A percentile compares a stretch with the other conserved stretches of the same genome.
phyloP scores from a whole-genome alignment of 2,888 invertebrate genomes.

The Drosophila pseudotalamancana region DNA sequence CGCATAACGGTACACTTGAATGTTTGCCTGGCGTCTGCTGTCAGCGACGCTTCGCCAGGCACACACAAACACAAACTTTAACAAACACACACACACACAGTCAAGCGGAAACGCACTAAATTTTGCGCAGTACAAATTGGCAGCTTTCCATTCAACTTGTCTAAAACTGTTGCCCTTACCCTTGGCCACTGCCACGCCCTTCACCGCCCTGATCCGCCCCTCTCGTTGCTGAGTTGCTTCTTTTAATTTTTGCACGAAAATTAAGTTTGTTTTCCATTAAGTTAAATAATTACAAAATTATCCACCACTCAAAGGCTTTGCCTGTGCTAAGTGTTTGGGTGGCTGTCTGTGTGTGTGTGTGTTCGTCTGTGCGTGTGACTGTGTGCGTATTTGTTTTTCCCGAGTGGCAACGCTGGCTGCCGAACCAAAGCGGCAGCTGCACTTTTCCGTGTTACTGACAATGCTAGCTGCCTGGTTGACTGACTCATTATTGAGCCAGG shows the following conservation, averaged over 20 bases:
- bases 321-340: not conserved
- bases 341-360: slow-evolving; percentile 2
- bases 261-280: slow-evolving; percentile 80
- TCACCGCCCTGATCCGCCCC: slow-evolving; percentile 12
- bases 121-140: slow-evolving; percentile 60
- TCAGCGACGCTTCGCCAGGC: slow-evolving; percentile 33
- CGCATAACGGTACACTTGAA: slow-evolving; percentile 10
- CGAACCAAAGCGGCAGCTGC: slow-evolving; percentile 62
- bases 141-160: slow-evolving; percentile 67
- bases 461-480: slow-evolving; percentile 64
- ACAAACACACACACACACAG: not conserved
- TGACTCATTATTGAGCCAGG: slow-evolving; percentile 61
- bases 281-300: slow-evolving; percentile 80
- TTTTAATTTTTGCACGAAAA: slow-evolving; percentile 66
- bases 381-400: slow-evolving; percentile 43
- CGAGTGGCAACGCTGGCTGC: slow-evolving; percentile 39
- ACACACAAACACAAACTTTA: not conserved
- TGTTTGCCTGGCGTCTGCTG: slow-evolving; percentile 32
- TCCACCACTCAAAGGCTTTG: slow-evolving; percentile 65
- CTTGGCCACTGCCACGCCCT: slow-evolving; percentile 27
- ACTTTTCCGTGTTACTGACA: slow-evolving; percentile 69
- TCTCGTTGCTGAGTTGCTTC: slow-evolving; percentile 30
- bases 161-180: slow-evolving; percentile 40
- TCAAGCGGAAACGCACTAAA: slow-evolving; percentile 30
- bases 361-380: slow-evolving; percentile 4